Percentiles rank a stretch among this genome's conserved stretches.
phyloP scores from a whole-genome alignment of 2,888 invertebrate genomes.

The Calameuta filiformis region DNA sequence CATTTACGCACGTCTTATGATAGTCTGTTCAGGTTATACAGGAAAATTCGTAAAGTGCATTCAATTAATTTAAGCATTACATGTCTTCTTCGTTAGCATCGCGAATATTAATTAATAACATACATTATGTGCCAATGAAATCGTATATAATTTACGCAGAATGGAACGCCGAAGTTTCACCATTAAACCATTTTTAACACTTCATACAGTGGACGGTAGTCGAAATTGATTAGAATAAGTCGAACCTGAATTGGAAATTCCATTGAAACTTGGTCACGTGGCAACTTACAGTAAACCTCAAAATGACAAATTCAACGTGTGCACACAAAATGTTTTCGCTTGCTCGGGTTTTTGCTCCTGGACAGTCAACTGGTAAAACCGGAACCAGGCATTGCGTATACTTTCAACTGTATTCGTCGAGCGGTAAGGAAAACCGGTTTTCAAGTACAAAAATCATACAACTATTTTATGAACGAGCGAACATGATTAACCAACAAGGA shows the following conservation, averaged over 20 bases:
- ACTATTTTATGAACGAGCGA: neutral
- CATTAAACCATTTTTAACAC: too few relatives aligned
- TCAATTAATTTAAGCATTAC: too few relatives aligned
- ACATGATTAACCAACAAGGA: neutral
- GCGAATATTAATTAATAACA: too few relatives aligned
- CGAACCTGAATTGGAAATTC: neutral
- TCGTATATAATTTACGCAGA: too few relatives aligned
- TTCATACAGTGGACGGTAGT: too few relatives aligned
- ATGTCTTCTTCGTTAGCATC: too few relatives aligned
- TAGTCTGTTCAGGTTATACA: too few relatives aligned
- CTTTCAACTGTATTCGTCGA: neutral
- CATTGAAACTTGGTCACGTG: neutral
- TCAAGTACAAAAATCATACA: neutral
- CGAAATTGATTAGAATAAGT: too few relatives aligned
- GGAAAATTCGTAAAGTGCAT: too few relatives aligned
- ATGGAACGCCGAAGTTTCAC: too few relatives aligned
- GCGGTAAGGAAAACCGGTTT: neutral
- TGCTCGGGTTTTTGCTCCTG: neutral
- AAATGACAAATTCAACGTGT: neutral
- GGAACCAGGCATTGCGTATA: neutral
- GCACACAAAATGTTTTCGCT: neutral
- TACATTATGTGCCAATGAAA: too few relatives aligned
- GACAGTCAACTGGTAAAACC: slow-evolving; percentile 5
- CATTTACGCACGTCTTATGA: too few relatives aligned
- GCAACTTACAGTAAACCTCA: neutral